Conservation (phyloP, 2,888 invertebrate genomes). For the Metacarcinus magister region DNA sequence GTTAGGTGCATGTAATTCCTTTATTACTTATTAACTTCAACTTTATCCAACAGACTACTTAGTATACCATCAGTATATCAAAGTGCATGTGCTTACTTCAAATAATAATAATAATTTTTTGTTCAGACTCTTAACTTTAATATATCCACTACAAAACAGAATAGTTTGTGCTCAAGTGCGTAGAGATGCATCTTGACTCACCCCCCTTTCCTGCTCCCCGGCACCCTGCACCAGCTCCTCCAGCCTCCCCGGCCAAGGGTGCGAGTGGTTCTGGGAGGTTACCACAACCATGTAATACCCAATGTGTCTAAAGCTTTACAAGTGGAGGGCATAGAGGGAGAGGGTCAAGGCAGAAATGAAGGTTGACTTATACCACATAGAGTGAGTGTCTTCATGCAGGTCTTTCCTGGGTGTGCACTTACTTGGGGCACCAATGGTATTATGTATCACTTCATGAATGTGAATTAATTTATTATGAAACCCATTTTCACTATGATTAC, state of each 20-base stretch:
- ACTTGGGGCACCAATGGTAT: background rate
- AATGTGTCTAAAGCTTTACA: background rate
- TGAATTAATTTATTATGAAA: background rate
- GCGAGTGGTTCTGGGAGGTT: constrained; percentile 60
- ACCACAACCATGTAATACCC: constrained; percentile 66
- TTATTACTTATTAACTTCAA: background rate
- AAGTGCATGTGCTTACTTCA: background rate
- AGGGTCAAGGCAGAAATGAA: constrained; percentile 12
- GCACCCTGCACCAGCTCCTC: constrained; percentile 69
- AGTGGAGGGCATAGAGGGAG: background rate
- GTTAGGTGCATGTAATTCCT: background rate
- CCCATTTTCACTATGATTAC: background rate
- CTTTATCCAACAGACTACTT: background rate
- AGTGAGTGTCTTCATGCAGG: background rate
- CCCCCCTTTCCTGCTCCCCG: constrained; percentile 63
- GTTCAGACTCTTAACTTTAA: background rate
- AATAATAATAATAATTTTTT: background rate
- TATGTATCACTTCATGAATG: background rate
- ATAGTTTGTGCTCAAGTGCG: constrained; percentile 15
- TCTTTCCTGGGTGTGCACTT: background rate
- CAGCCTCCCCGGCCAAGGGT: constrained; percentile 59
- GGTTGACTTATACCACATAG: background rate
- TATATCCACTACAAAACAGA: background rate
- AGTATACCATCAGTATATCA: background rate
- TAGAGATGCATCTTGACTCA: constrained; percentile 59